Base-by-base conservation (phyloP, 64 coral and sea anemone genomes). In the Montipora cactus region DNA sequence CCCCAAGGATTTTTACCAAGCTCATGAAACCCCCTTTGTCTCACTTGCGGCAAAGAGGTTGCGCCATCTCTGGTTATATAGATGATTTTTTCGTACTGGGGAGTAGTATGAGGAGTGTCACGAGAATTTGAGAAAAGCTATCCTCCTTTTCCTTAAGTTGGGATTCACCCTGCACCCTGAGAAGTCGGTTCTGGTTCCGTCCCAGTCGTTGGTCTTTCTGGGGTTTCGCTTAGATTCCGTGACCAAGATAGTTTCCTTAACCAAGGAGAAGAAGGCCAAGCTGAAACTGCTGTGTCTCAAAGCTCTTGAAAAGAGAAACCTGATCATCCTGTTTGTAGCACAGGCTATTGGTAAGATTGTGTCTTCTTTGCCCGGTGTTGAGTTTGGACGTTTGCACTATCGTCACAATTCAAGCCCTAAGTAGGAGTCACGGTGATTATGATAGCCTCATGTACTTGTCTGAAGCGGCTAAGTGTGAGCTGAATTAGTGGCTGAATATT, bases 301-400 rank as follows among this genome's bases (percentile, higher is more conserved):
- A 46, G 84, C 84, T 70, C 22, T 87, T 3, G 52, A 58, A 13
- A 59, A 59, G 23, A 23, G 19, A 44, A 23, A 23, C 47, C 49
- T 87, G 6, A 18, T 66, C 2, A 87, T 87, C 12, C 55, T 57
- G 1, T 70, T 71, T 87, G 66, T 87, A 2, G 90, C 62, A 5
- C 12, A 80, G 46, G 66, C 84, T 22, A 92, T 92, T 74, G 79
- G 90, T 44, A 84, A 83, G 21, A 7, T 91, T 82, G 78, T 91
- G 20, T 83, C 90, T 53, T 46, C 90, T 18, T 55, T 92, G 28
- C 90, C 90, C 8, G 90, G 90, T 15, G 79, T 84, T 49, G 66
- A 92, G 15, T 92, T 83, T 92, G 90, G 90, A 4, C 81, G 18
- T 18, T 53, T 92, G 28, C 90, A 92, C 47, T 92, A 92, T 57